A percentile compares a stretch with the other conserved stretches of the same genome.
phyloP scores from a whole-genome alignment of 2,888 invertebrate genomes.

The Melanotus villosus region DNA sequence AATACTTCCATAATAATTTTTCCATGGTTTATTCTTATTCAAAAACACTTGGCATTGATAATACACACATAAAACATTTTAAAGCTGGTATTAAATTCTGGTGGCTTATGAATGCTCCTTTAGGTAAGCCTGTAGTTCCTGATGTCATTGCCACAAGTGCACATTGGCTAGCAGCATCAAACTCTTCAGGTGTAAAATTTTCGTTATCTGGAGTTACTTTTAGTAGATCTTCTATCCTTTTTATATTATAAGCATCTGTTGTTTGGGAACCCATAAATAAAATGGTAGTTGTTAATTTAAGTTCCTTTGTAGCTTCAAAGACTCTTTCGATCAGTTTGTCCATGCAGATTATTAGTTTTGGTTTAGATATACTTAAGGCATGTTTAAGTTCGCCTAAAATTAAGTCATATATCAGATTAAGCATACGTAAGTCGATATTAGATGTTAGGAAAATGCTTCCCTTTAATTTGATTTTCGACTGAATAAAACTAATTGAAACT shows the following conservation, averaged over 20 bases:
- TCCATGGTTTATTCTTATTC: too few relatives aligned
- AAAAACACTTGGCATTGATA: too few relatives aligned
- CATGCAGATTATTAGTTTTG: not conserved
- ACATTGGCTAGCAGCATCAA: conserved; percentile 71
- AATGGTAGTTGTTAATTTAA: not conserved
- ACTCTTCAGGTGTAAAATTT: conserved; percentile 65
- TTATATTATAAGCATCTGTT: conserved; percentile 56
- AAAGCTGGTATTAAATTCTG: conserved; percentile 64
- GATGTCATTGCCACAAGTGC: conserved; percentile 82
- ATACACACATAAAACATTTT: too few relatives aligned
- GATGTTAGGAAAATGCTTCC: not conserved
- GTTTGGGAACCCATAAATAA: not conserved
- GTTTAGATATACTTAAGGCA: not conserved
- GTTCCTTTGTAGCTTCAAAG: not conserved
- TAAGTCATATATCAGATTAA: too few relatives aligned
- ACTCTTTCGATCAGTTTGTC: not conserved
- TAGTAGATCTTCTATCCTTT: conserved; percentile 3
- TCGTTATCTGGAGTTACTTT: conserved; percentile 24
- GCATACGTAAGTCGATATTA: conserved; percentile 16
- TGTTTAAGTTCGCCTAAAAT: conserved; percentile 76
- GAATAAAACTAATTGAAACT: too few relatives aligned
- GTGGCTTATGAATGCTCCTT: conserved; percentile 78
- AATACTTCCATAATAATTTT: too few relatives aligned
- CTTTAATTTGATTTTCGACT: too few relatives aligned
- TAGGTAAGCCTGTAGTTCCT: conserved; percentile 85